phyloP scores from a whole-genome alignment of 2,888 invertebrate genomes.

The Apodemia duryi region DNA sequence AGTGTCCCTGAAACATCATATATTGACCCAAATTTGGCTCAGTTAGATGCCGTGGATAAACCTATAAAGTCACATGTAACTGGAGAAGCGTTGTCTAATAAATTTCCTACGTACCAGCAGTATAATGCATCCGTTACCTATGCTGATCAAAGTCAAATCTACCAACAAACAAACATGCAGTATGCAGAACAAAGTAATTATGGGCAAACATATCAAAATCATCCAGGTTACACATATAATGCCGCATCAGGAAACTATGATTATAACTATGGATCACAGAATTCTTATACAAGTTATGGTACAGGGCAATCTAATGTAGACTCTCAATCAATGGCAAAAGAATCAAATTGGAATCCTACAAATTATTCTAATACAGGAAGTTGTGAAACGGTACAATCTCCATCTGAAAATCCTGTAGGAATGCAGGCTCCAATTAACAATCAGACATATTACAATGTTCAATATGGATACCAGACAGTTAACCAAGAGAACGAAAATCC shows the following conservation, averaged over 20 bases:
- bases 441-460: conserved; percentile 65
- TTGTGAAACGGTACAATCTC: conserved; percentile 68
- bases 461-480: conserved; percentile 68
- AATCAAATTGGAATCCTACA: conserved; percentile 47
- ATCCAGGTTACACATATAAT: conserved; percentile 82
- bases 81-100: conserved; percentile 54
- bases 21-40: conserved; percentile 40
- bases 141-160: conserved; percentile 37
- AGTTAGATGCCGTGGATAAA: conserved; percentile 56
- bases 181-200: conserved; percentile 42
- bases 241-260: conserved; percentile 76
- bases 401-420: conserved; percentile 53
- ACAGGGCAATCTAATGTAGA: conserved; percentile 42
- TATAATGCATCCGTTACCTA: conserved; percentile 35
- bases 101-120: conserved; percentile 34
- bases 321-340: conserved; percentile 42
- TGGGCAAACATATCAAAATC: conserved; percentile 65
- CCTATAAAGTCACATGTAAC: conserved; percentile 70
- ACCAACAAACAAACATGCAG: conserved; percentile 36
- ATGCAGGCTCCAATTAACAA: conserved; percentile 40
- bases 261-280: conserved; percentile 82
- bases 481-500: conserved; percentile 50
- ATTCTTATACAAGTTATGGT: conserved; percentile 46
- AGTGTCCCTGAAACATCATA: conserved; percentile 35
- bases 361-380: conserved; percentile 72